Evolutionary conservation across 2,888 invertebrate species (phyloP).

Genomic region (Lasioglossum lativentre): DNA sequence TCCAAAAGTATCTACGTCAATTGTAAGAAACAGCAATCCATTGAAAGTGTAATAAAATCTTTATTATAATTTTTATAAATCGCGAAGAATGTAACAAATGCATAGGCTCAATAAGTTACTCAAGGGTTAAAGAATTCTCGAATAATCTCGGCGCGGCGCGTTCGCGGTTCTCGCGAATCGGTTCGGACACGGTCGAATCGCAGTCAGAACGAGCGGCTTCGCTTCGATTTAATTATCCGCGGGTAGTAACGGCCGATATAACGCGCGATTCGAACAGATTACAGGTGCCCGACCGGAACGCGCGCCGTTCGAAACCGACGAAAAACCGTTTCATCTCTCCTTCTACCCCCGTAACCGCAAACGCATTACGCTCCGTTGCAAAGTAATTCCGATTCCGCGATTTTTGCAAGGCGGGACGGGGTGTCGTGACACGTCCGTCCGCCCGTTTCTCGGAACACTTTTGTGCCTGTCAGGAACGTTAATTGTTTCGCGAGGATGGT

Average conservation of each 20-base stretch:
- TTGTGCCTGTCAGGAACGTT: slow-evolving; percentile 71
- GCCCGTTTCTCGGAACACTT: slow-evolving; percentile 66
- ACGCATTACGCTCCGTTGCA: not conserved
- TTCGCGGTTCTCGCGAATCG: not conserved
- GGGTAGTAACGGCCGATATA: not conserved
- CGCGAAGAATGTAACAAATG: too few species aligned
- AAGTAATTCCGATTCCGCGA: slow-evolving; percentile 41
- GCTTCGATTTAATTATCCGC: not conserved
- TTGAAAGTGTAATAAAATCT: too few species aligned
- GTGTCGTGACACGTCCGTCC: slow-evolving; percentile 37
- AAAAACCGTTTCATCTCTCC: not conserved
- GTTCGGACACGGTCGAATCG: not conserved
- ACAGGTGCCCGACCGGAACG: not conserved
- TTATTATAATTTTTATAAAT: too few species aligned
- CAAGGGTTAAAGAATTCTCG: not conserved
- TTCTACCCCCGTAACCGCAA: not conserved
- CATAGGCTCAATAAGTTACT: not conserved
- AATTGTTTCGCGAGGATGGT: slow-evolving; percentile 69
- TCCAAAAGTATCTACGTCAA: too few species aligned
- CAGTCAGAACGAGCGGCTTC: not conserved
- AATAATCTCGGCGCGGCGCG: too few species aligned
- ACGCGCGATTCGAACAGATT: not conserved
- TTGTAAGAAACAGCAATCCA: too few species aligned
- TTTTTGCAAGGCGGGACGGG: slow-evolving; percentile 16
- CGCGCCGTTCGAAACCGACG: not conserved